These are phyloP conservation scores for Drosophila neotestacea DNA, from an alignment of 2,888 invertebrate species.

Conservation along the genomic window DNA sequence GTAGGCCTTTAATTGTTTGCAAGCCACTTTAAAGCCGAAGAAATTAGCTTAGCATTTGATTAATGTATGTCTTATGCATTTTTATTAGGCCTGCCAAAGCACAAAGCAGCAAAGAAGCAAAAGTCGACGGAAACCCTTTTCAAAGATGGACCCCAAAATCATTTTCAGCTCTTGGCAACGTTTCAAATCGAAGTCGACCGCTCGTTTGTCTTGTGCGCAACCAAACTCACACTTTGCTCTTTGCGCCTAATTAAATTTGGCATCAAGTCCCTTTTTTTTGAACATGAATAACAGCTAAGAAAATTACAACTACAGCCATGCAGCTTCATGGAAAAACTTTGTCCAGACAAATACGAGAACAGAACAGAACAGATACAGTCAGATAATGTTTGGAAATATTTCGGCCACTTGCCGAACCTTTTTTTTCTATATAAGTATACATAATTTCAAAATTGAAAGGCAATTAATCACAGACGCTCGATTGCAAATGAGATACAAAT, in stretches of 20 bases:
- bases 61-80: slow-evolving; percentile 62
- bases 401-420: slow-evolving; percentile 21
- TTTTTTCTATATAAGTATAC: slow-evolving; percentile 39
- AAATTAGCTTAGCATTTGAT: slow-evolving; percentile 76
- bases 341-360: slow-evolving; percentile 62
- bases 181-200: slow-evolving; percentile 80
- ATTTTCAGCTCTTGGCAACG: slow-evolving; percentile 71
- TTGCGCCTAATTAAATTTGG: slow-evolving; percentile 83
- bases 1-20: slow-evolving; percentile 38
- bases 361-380: slow-evolving; percentile 54
- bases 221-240: slow-evolving; percentile 60
- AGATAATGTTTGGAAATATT: slow-evolving; percentile 36
- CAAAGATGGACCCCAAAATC: slow-evolving; percentile 64
- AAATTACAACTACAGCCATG: slow-evolving; percentile 60
- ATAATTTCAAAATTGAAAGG: slow-evolving; percentile 79
- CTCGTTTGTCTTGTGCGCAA: slow-evolving; percentile 73
- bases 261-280: slow-evolving; percentile 70
- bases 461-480: slow-evolving; percentile 81
- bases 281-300: slow-evolving; percentile 30
- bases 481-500: slow-evolving; percentile 78
- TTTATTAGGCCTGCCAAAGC: slow-evolving; percentile 36
- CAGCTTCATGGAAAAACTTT: slow-evolving; percentile 62
- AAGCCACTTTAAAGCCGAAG: slow-evolving; percentile 28
- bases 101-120: slow-evolving; percentile 31
- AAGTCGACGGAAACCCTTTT: slow-evolving; percentile 70